Conservation (phyloP, 1,140 invertebrate species). For the Pseudomyrmex pallidus region DNA sequence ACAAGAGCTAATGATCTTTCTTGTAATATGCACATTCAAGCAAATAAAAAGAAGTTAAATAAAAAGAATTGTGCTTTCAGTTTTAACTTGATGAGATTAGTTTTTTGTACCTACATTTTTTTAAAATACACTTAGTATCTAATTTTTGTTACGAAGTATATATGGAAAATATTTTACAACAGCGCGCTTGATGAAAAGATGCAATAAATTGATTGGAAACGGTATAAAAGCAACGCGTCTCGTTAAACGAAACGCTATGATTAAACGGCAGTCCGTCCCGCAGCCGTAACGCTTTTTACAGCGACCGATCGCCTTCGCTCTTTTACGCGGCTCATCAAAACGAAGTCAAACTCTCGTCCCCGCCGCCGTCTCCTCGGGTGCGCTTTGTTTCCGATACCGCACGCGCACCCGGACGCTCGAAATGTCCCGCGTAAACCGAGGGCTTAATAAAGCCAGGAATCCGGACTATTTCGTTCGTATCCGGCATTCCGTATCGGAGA, state of each 20-base stretch:
- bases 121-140: background rate
- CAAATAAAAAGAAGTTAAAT: background rate
- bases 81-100: constrained; percentile 1
- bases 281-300: constrained; percentile 61
- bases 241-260: constrained; percentile 56
- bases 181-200: background rate
- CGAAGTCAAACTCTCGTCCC: constrained; percentile 50
- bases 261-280: constrained; percentile 47
- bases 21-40: background rate
- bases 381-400: constrained; percentile 67
- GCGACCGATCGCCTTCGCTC: constrained; percentile 39
- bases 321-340: constrained; percentile 70
- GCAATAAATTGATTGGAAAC: constrained; percentile 40
- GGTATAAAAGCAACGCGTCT: constrained; percentile 11
- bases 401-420: constrained; percentile 58
- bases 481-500: constrained; percentile 71
- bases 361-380: constrained; percentile 30
- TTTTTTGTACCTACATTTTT: background rate
- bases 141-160: no score
- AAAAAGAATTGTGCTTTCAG: background rate
- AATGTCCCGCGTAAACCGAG: constrained; percentile 73
- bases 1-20: background rate
- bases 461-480: constrained; percentile 71
- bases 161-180: no score
- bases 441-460: constrained; percentile 75